Evolutionary conservation across 1,140 invertebrate species (phyloP), one percentile per base, ranked within the genome.

Genomic region (Palaemon carinicauda): DNA sequence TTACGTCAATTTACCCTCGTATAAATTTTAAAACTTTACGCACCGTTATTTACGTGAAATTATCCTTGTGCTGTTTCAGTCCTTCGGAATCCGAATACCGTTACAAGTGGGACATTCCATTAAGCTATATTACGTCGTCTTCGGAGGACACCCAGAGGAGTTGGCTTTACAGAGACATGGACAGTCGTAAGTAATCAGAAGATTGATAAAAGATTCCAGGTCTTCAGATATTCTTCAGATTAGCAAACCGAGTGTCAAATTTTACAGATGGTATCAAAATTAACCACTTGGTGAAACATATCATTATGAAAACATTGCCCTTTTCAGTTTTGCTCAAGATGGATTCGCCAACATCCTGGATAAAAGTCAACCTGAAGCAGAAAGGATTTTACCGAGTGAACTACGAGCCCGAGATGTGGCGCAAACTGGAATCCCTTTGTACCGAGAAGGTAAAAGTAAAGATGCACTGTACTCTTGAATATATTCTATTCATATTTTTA

Each of bases 341-440:
- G 77, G 89, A 91, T 17, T 73, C 77, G 15, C 74, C 19, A 91
- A 91, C 92, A 1, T 92, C 91, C 19, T 97, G 96, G 95, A 92
- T 97, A 2, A 98, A 98, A 92, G 94, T 98, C 41, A 98, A 98
- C 90, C 93, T 93, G 73, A 93, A 96, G 86, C 96, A 98, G 93
- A 93, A 95, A 19, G 97, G 97, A 3, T 98, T 95, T 90, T 98
- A 97, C 91, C 93, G 96, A 65, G 96, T 98, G 0, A 97, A 97
- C 90, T 98, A 98, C 90, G 91, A 93, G 1, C 21, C 90, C 9
- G 91, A 92, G 1, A 93, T 94, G 88, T 98, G 97, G 97, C 89
- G 92, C 27, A 91, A 90, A 2, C 91, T 98, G 7, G 80, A 51
- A 50, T 54, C 73, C 17, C 75, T 88, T 60, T 88, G 88, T 77